phyloP scores from a whole-genome alignment of 2,113 vertebrate genomes.

The Plecturocebus donacophilus region DNA sequence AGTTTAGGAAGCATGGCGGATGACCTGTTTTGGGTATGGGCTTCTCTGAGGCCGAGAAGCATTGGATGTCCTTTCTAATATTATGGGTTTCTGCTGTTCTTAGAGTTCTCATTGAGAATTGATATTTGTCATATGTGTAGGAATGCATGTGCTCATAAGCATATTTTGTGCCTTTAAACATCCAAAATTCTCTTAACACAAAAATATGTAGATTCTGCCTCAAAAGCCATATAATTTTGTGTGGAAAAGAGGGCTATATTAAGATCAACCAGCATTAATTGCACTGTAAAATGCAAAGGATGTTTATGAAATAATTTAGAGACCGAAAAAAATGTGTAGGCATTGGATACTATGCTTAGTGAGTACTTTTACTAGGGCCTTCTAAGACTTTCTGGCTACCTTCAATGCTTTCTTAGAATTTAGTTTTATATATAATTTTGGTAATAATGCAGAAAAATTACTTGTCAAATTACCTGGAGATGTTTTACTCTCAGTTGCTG shows the following conservation, averaged over 20 bases:
- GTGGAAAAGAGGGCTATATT: not conserved
- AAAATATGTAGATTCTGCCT: not conserved
- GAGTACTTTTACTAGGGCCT: not conserved
- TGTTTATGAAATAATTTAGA: conserved; percentile 36
- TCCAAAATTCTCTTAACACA: conserved; percentile 11
- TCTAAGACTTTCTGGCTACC: not conserved
- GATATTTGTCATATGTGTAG: not conserved
- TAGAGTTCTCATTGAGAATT: not conserved
- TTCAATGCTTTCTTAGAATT: conserved; percentile 47
- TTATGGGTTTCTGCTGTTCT: not conserved
- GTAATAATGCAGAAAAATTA: conserved; percentile 32
- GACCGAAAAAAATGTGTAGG: not conserved
- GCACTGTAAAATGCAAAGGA: not conserved
- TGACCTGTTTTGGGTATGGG: not conserved
- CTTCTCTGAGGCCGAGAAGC: not conserved
- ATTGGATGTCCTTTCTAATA: not conserved
- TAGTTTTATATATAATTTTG: conserved; percentile 51
- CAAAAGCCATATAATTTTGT: conserved; percentile 23
- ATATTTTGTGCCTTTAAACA: not conserved
- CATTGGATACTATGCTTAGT: not conserved
- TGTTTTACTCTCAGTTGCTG: conserved; percentile 49
- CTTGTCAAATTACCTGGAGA: conserved; percentile 61
- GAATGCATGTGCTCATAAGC: not conserved
- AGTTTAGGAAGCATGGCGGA: not conserved
- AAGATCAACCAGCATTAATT: not conserved